phyloP scores from a whole-genome alignment of 2,888 invertebrate species.

The Tetrapedia diversipes region DNA sequence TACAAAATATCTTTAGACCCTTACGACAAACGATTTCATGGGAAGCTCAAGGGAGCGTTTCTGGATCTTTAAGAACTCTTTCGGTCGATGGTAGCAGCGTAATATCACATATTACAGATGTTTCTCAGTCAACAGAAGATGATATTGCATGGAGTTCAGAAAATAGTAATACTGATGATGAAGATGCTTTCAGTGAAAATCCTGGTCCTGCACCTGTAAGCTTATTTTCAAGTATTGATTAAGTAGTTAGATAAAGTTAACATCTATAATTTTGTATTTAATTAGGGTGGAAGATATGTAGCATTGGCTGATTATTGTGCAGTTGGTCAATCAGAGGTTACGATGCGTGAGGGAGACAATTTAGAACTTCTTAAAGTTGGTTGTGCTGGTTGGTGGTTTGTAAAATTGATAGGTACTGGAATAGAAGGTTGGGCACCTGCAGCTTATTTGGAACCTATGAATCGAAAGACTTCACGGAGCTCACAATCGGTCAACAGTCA shows the following conservation, averaged over 20 bases:
- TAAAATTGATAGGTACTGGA: conserved; percentile 89
- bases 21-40: conserved; percentile 91
- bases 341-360: conserved; percentile 94
- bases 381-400: conserved; percentile 98
- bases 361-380: conserved; percentile 96
- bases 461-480: conserved; percentile 90
- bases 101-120: conserved; percentile 79
- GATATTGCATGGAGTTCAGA: conserved; percentile 95
- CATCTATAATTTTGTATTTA: conserved; percentile 55
- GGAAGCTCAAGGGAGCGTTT: conserved; percentile 85
- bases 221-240: conserved; percentile 41
- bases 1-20: conserved; percentile 84
- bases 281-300: conserved; percentile 91
- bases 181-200: conserved; percentile 88
- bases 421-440: conserved; percentile 97
- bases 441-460: conserved; percentile 92
- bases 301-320: conserved; percentile 97
- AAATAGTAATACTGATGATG: conserved; percentile 95
- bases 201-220: conserved; percentile 84
- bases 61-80: conserved; percentile 80
- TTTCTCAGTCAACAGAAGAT: conserved; percentile 85
- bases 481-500: conserved; percentile 84
- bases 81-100: conserved; percentile 81
- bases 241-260: conserved; percentile 26
- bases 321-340: conserved; percentile 94